Evolutionary conservation across 2,888 invertebrate genomes (phyloP), one percentile per base, ranked within the genome.

Genomic region (Neoascia interrupta): DNA sequence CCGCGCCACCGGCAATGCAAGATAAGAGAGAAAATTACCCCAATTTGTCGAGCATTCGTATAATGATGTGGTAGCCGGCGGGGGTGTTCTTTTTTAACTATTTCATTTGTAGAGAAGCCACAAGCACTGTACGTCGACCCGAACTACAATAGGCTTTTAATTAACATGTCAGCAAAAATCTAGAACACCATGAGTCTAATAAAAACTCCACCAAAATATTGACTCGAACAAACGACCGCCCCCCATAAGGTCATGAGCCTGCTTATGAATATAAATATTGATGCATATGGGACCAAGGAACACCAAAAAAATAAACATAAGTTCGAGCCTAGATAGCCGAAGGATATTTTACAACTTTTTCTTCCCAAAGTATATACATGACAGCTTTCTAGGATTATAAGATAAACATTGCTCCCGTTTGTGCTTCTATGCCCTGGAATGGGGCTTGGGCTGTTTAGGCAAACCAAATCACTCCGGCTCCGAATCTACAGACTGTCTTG

Each of bases 251-350:
- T 45, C 45, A 51, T 36, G 69, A 56, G 43, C 41, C 16, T 34
- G 64, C 72, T 70, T 76, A 72, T 76, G 72, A 72, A 72, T 64
- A 72, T 72, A 56, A 76, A 76, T 75, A 75, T 70, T 75, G 75
- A 70, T 63, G 23, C 63, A 64, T 34, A 53, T 58, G 51, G 64
- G 53, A 37, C 36, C 5, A 19, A 23, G 8, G 10, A 10, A 26
- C 1, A 26, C 5, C 23, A 41, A 43, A 28, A 49, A 51, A 28
- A 18, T 51, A 61, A 68, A 54, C 61, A 69, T 63, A 75, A 69
- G 74, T 51, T 51, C 37, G 63, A 45, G 51, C 36, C 45, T 53
- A 51, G 58, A 53, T 76, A 76, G 76, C 76, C 72, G 56, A 72
- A 64, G 72, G 76, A 72, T 76, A 53, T 72, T 45, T 39, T 64